Evolutionary conservation across 1,140 invertebrate species (phyloP).

Genomic region (Patella vulgata): DNA sequence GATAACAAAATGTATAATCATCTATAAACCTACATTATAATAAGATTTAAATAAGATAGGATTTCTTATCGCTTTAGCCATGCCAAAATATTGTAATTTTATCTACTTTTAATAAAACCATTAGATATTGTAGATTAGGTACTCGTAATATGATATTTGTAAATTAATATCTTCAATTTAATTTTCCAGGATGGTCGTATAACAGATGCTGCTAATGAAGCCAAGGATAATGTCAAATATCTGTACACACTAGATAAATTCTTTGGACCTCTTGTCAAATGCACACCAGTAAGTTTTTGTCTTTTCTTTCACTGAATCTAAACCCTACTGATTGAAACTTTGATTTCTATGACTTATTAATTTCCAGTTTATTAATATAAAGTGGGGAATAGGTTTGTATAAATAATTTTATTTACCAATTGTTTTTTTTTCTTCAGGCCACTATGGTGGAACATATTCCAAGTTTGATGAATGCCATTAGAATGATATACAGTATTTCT

Average conservation of each 20-base stretch:
- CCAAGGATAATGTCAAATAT: constrained; percentile 94
- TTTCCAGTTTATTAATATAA: too few species aligned
- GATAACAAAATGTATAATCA: background rate
- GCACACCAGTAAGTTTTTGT: constrained; percentile 81
- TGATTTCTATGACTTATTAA: too few species aligned
- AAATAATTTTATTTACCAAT: background rate
- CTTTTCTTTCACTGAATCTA: constrained; percentile 1
- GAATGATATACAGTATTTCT: constrained; percentile 69
- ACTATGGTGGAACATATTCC: constrained; percentile 66
- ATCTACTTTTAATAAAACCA: too few species aligned
- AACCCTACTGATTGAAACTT: too few species aligned
- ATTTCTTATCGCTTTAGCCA: background rate
- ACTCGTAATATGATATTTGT: too few species aligned
- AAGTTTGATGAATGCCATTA: constrained; percentile 66
- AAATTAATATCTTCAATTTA: constrained; percentile 10
- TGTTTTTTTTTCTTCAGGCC: constrained; percentile 68
- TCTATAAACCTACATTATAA: background rate
- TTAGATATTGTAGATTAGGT: too few species aligned
- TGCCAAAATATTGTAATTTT: too few species aligned
- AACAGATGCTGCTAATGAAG: constrained; percentile 78
- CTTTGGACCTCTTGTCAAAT: constrained; percentile 91
- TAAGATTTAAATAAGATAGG: constrained; percentile 2
- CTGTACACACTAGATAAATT: constrained; percentile 95
- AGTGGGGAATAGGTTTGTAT: background rate
- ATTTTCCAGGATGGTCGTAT: constrained; percentile 63